Base-by-base conservation (phyloP, 2,113 vertebrate genomes). In the Myrmophylax atrothorax region DNA sequence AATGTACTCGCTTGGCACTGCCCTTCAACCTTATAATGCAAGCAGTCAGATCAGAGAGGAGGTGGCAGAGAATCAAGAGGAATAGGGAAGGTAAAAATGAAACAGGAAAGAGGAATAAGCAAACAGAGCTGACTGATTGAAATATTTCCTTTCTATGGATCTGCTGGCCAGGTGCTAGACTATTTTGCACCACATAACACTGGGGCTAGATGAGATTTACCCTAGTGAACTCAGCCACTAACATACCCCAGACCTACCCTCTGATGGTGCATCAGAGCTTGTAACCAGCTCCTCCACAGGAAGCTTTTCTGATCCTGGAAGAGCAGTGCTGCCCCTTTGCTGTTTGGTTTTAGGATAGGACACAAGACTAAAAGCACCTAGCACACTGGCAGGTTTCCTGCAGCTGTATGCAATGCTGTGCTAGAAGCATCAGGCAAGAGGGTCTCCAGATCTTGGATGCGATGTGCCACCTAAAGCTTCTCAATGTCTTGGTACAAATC, bases 21-120 rank as follows among this genome's bases (percentile, higher is more conserved):
- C 91, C 92, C 92, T 89, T 95, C 94, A 92, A 56, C 89, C 80
- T 85, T 84, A 55, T 73, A 78, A 86, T 59, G 67, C 79, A 84
- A 87, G 82, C 69, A 92, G 52, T 47, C 76, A 75, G 69, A 52
- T 79, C 80, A 64, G 87, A 28, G 37, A 81, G 73, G 83, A 89
- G 77, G 58, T 7, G 52, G 70, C 2, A 1, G 33, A 89, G 67
- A 53, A 87, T n/a, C 35, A 62, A 73, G 68, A 77, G 25, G n/a
- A 70, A 59, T 0, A 3, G 76, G 33, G 47, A 58, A 77, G 69
- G n/a, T 7, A 49, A 29, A 35, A 37, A 26, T 10, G n/a, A 74
- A 81, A 84, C 9, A 63, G 38, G 42, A 56, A 74, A 70, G 35
- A 37, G 12, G 40, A 92, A 44, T 38, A 44, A 86, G 33, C 5